phyloP scores from a whole-genome alignment of 2,888 invertebrate species.

The Eugnorisma glareosa region DNA sequence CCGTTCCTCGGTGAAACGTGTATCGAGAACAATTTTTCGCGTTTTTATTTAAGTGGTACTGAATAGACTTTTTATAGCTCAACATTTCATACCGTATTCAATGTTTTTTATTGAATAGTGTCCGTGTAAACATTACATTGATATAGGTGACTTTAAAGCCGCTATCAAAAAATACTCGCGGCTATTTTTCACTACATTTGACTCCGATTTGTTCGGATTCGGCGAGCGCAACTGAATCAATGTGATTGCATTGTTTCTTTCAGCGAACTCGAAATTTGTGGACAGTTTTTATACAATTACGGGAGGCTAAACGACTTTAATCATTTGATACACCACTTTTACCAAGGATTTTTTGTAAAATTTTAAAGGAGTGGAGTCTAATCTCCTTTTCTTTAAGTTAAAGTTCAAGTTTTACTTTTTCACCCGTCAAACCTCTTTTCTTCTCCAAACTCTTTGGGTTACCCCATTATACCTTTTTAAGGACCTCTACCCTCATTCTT shows the following conservation, averaged over 20 bases:
- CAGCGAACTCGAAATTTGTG: conserved; percentile 32
- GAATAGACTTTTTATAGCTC: conserved; percentile 36
- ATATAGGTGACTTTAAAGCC: conserved; percentile 40
- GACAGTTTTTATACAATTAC: conserved; percentile 32
- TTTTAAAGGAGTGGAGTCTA: neutral
- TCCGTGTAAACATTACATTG: conserved; percentile 34
- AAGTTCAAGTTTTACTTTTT: neutral
- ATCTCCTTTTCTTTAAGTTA: neutral
- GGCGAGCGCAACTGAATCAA: conserved; percentile 48
- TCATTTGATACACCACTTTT: neutral
- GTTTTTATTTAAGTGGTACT: conserved; percentile 45
- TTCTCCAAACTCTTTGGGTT: neutral
- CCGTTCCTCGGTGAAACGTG: conserved; percentile 25
- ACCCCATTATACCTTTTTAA: neutral
- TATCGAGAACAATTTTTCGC: conserved; percentile 28
- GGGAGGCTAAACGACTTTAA: neutral
- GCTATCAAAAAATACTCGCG: conserved; percentile 45
- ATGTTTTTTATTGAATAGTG: conserved; percentile 44
- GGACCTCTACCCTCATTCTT: neutral
- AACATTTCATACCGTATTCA: conserved; percentile 37
- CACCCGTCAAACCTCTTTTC: neutral
- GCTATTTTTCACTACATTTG: conserved; percentile 57
- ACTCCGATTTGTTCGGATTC: conserved; percentile 43
- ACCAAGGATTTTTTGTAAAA: neutral
- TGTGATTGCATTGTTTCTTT: conserved; percentile 59